Percentiles rank a stretch among this genome's conserved stretches.
Evolutionary conservation across 1,140 invertebrate genomes (phyloP).

Genomic region (Drosophila guanche): DNA sequence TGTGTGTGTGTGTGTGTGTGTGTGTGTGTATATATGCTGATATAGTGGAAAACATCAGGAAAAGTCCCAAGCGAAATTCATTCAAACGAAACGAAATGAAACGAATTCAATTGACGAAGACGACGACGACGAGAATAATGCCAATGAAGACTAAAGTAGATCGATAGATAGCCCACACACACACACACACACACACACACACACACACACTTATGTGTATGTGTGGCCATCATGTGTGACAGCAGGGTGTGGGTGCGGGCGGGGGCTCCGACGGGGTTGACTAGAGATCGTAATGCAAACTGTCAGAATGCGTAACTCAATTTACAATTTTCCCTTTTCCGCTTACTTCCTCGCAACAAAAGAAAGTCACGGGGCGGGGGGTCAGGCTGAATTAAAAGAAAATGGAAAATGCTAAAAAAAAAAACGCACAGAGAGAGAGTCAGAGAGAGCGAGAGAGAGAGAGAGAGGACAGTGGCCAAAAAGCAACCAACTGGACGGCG

Average conservation of each 20-base stretch:
- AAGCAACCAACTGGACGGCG: constrained; percentile 26
- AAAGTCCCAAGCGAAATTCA: constrained; percentile 77
- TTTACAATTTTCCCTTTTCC: constrained; percentile 77
- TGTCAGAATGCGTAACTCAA: constrained; percentile 82
- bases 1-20: constrained; percentile 2
- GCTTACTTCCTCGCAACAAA: constrained; percentile 51
- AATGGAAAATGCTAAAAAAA: constrained; percentile 81
- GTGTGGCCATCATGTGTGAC: constrained; percentile 60
- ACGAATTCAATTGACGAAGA: constrained; percentile 75
- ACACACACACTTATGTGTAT: neutral
- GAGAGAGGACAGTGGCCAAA: constrained; percentile 21
- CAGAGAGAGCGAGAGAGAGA: constrained; percentile 38
- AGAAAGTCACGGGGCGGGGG: constrained; percentile 26
- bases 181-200: constrained; percentile 18
- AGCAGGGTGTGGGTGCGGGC: neutral
- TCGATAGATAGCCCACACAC: constrained; percentile 71
- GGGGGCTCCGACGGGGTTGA: constrained; percentile 11
- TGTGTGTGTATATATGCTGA: constrained; percentile 34
- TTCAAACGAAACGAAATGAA: constrained; percentile 81
- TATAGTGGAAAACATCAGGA: constrained; percentile 68
- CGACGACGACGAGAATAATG: constrained; percentile 60
- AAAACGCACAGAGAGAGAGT: constrained; percentile 33
- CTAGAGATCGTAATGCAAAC: constrained; percentile 74
- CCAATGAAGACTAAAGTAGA: constrained; percentile 79
- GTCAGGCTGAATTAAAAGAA: constrained; percentile 76